Base-by-base conservation (phyloP, 2,888 invertebrate species). In the Epiblema foenella region DNA sequence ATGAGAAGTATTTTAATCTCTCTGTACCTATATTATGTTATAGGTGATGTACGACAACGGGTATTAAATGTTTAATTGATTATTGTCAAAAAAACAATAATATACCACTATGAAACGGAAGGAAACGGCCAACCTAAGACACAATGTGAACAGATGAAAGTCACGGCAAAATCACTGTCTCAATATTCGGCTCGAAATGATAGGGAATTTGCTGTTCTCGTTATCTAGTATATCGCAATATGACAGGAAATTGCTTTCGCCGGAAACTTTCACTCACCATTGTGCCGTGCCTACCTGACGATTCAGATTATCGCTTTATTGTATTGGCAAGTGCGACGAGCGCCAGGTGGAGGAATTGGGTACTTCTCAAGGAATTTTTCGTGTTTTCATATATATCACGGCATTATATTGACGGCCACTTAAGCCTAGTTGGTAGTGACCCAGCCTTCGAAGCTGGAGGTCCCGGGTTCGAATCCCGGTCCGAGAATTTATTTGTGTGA, bases 291-390 rank as follows among this genome's bases (percentile, higher is more conserved):
- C 66, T 70, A 71, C 71, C 71, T 71, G 71, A 60, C 56, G 67
- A 71, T 71, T 71, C 51, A 66, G 70, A 70, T 70, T 52, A 69
- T 65, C 71, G 67, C 62, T 67, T 71, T 71, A 71, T 71, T 71
- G 66, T 71, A 49, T 71, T 66, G 67, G 62, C 59, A 71, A 60
- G 60, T 67, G 39, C 60, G 60, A 59, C 46, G 66, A 54, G 54
- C 49, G 29, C 54, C 49, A 49, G 24, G 15, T 46, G 24, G 15
- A 20, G 60, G 66, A 65, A 59, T 66, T 54, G 46, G 52, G 24
- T 33, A 17, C 15, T 51, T 18, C 59, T 65, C 24, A 58, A 69
- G 39, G 39, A 69, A 51, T 39, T 68, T 37, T 51, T 51, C 49
- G 57, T 8, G 51, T 58, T 37, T 9, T 24, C 29, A 24, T 24